Evolutionary conservation across 1,140 invertebrate genomes (phyloP).

Genomic region (Orchestia grillus): DNA sequence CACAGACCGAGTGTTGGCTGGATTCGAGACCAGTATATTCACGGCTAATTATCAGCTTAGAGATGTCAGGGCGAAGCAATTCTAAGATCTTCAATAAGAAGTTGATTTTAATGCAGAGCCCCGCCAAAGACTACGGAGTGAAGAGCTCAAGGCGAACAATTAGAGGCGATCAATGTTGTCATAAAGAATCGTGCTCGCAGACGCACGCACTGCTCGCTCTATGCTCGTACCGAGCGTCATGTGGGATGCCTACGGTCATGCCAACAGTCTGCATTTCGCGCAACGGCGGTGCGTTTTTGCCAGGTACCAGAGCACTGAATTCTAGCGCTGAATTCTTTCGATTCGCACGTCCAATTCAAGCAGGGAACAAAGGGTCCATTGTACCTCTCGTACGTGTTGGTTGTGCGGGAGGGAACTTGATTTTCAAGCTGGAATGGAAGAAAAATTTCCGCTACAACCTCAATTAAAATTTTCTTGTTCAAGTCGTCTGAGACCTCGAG

Average conservation of each 20-base stretch:
- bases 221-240: neutral
- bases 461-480: neutral
- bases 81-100: slow-evolving; percentile 41
- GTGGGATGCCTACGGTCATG: neutral
- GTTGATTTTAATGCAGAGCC: neutral
- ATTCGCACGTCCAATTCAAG: neutral
- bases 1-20: neutral
- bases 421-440: neutral
- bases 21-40: slow-evolving; percentile 4
- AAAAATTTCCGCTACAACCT: neutral
- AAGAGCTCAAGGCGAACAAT: slow-evolving; percentile 25
- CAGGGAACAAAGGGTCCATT: neutral
- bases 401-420: neutral
- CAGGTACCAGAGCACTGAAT: neutral
- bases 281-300: neutral
- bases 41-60: slow-evolving; percentile 26
- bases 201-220: neutral
- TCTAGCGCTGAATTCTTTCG: neutral
- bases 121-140: slow-evolving; percentile 32
- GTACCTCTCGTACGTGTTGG: neutral
- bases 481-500: neutral
- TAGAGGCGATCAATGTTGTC: slow-evolving; percentile 24
- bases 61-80: slow-evolving; percentile 26
- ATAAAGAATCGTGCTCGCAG: neutral
- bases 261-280: neutral